phyloP scores from a whole-genome alignment of 2,113 vertebrate species.

The Platanista minor region DNA sequence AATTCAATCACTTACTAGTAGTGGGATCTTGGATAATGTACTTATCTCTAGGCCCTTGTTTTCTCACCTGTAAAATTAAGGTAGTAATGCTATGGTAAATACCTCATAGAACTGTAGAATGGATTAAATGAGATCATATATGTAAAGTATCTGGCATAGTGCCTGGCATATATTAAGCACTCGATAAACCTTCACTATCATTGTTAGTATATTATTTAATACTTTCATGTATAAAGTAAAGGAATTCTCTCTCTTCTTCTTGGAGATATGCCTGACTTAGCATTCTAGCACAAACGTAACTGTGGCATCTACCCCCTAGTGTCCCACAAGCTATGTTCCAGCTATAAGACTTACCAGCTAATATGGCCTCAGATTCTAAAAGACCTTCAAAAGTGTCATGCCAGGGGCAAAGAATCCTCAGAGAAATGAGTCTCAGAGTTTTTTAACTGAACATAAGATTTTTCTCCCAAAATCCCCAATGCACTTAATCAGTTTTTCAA shows the following conservation, averaged over 20 bases:
- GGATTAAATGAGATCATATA: background rate
- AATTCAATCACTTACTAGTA: background rate
- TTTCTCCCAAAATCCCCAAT: slow-evolving; percentile 13
- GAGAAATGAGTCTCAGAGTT: background rate
- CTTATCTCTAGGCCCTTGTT: background rate
- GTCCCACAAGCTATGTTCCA: background rate
- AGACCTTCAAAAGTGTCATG: background rate
- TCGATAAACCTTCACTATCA: background rate
- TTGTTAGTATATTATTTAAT: background rate
- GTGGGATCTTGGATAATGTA: background rate
- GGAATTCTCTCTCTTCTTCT: background rate
- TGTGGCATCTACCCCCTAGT: background rate
- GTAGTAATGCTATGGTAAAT: background rate
- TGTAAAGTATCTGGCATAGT: background rate
- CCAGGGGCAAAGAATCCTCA: background rate
- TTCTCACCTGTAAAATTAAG: background rate
- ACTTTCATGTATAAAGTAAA: slow-evolving; percentile 9
- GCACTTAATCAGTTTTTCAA: background rate
- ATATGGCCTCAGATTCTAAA: background rate
- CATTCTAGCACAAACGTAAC: background rate
- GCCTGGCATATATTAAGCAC: background rate
- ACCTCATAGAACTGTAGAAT: background rate
- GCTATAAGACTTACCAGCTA: background rate
- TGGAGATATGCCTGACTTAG: background rate
- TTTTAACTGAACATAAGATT: slow-evolving; percentile 12